Conservation (phyloP, 1,140 invertebrate genomes). For the Drosophila kohkoa region DNA sequence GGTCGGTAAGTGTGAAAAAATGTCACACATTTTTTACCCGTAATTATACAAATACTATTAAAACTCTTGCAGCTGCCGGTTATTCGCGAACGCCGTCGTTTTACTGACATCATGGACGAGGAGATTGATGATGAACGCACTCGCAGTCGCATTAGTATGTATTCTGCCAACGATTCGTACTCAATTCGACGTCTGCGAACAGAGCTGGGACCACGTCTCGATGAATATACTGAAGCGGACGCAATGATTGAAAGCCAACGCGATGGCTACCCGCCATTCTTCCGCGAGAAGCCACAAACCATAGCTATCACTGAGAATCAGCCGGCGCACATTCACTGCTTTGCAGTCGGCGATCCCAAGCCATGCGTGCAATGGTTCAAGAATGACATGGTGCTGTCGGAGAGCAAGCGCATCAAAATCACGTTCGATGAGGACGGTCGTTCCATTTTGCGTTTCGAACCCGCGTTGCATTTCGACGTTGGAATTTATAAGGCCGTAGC, state of each 20-base stretch:
- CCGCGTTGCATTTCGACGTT: slow-evolving; percentile 91
- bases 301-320: slow-evolving; percentile 92
- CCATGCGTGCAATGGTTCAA: slow-evolving; percentile 98
- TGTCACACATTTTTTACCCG: too few species aligned
- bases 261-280: slow-evolving; percentile 92
- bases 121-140: slow-evolving; percentile 95
- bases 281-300: slow-evolving; percentile 92
- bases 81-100: slow-evolving; percentile 94
- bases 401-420: slow-evolving; percentile 92
- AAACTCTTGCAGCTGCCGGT: slow-evolving; percentile 89
- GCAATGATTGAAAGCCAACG: slow-evolving; percentile 92
- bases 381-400: slow-evolving; percentile 94
- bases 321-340: slow-evolving; percentile 92
- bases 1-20: slow-evolving; percentile 87
- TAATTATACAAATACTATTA: background rate
- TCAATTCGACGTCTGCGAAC: slow-evolving; percentile 91
- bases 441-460: slow-evolving; percentile 91
- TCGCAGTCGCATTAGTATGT: slow-evolving; percentile 91
- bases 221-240: slow-evolving; percentile 93
- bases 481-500: slow-evolving; percentile 98
- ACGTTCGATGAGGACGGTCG: slow-evolving; percentile 91
- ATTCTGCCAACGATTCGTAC: slow-evolving; percentile 89
- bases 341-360: slow-evolving; percentile 94
- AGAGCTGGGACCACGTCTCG: slow-evolving; percentile 92
- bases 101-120: slow-evolving; percentile 98